Evolutionary conservation across 1,140 invertebrate genomes (phyloP), one percentile per base, ranked within the genome.

Genomic region (Sitobion miscanthi): DNA sequence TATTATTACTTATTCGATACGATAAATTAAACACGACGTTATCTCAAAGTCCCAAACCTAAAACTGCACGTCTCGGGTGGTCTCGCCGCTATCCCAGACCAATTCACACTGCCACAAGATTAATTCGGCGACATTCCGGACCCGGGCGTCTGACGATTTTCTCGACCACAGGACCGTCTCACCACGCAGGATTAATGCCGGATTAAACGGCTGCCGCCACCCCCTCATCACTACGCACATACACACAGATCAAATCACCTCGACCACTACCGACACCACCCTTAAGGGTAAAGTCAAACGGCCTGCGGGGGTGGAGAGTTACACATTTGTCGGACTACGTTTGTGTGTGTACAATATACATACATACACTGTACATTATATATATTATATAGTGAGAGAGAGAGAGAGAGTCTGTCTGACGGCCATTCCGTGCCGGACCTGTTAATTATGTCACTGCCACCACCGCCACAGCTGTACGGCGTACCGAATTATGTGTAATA

Each of bases 111-210:
- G 47, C n/a, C 62, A 77, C 62, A 88, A 47, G 86, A 49, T 88
- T 88, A 88, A 88, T 88, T 88, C 17, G 86, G 45, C 30, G 86
- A 88, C 86, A 88, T 88, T 88, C 86, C 86, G 30, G 38, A 49
- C 86, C 5, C n/a, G 30, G 87, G 52, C 49, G 49, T 21, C 47
- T 88, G 25, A 42, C 23, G 83, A 42, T 42, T 25, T 85, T 42
- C 83, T 25, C 7, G 47, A 49, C 21, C 87, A 35, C 87, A 25
- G 7, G 1, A 21, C n/a, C 21, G 52, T 54, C 54, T 38, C 21
- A 23, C 49, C 49, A n/a, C 21, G 23, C 30, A 35, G 88, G 49
- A 89, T 89, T 89, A 38, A 89, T 89, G 49, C 21, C 35, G 88
- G 88, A 38, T 89, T 57, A 57, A 89, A 57, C n/a, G 88, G 52